These are phyloP conservation scores for Cyprinodon brontotheroides DNA, from an alignment of 2,113 vertebrate genomes.

Conservation along the genomic window DNA sequence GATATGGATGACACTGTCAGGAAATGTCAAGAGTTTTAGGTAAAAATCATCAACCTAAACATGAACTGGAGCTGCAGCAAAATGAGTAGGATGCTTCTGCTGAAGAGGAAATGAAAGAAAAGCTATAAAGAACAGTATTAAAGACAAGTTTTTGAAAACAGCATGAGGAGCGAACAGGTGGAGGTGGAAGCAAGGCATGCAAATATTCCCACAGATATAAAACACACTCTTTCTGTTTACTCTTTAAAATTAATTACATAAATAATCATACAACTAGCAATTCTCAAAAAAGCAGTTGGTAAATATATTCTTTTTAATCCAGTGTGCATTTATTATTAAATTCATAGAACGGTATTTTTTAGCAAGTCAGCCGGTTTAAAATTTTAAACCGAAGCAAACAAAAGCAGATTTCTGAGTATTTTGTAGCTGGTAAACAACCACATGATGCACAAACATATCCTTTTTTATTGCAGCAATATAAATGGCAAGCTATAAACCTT, in stretches of 20 bases:
- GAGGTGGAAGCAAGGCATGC: background rate
- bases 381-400: background rate
- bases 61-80: slow-evolving; percentile 36
- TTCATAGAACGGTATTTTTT: background rate
- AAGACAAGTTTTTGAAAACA: background rate
- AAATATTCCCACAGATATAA: slow-evolving; percentile 4
- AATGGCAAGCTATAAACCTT: background rate
- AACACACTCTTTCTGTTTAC: background rate
- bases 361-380: background rate
- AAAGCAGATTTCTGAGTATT: background rate
- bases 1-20: slow-evolving; percentile 45
- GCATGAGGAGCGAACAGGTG: background rate
- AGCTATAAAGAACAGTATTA: slow-evolving; percentile 34
- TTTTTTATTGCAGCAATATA: background rate
- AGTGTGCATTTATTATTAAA: background rate
- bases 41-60: slow-evolving; percentile 54
- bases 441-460: background rate
- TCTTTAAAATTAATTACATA: background rate
- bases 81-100: slow-evolving; percentile 24
- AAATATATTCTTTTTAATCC: background rate
- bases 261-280: background rate
- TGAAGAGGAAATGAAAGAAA: slow-evolving; percentile 35
- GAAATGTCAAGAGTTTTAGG: slow-evolving; percentile 37
- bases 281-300: background rate
- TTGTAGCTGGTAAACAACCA: background rate